Conservation (phyloP, 2,113 vertebrate species). For the Tachysurus vachellii region DNA sequence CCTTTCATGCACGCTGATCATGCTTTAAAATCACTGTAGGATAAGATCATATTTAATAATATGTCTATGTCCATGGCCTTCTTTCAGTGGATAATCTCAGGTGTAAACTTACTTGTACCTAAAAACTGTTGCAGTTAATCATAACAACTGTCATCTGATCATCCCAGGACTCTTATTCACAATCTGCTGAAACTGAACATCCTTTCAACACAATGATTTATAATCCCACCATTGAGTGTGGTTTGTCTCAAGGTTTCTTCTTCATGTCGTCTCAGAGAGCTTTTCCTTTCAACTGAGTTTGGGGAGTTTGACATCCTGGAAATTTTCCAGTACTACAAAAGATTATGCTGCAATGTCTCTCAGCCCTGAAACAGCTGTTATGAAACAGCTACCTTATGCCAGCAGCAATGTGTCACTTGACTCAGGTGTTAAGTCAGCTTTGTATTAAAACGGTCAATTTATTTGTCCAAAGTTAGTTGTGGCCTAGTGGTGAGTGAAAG, state of each 20-base stretch:
- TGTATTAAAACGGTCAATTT: neutral
- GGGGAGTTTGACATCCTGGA: neutral
- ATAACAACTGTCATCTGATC: neutral
- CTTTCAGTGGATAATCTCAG: neutral
- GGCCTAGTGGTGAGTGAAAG: neutral
- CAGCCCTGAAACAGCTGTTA: neutral
- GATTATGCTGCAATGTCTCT: neutral
- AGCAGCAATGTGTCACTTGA: neutral
- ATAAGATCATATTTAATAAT: neutral
- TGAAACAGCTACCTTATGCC: neutral
- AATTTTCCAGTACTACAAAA: neutral
- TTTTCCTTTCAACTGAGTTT: neutral
- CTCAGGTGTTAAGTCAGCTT: neutral
- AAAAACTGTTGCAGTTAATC: neutral
- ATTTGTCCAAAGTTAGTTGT: neutral
- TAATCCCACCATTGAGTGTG: neutral
- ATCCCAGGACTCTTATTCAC: neutral
- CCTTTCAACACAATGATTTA: neutral
- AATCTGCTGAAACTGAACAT: neutral
- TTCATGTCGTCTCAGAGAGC: neutral
- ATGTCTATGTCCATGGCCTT: no score
- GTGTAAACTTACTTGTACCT: neutral
- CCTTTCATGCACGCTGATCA: neutral
- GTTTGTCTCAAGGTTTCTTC: neutral
- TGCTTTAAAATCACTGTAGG: neutral